Evolutionary conservation across 1,140 invertebrate genomes (phyloP), one percentile per base, ranked within the genome.

Genomic region (Neelides sp.): DNA sequence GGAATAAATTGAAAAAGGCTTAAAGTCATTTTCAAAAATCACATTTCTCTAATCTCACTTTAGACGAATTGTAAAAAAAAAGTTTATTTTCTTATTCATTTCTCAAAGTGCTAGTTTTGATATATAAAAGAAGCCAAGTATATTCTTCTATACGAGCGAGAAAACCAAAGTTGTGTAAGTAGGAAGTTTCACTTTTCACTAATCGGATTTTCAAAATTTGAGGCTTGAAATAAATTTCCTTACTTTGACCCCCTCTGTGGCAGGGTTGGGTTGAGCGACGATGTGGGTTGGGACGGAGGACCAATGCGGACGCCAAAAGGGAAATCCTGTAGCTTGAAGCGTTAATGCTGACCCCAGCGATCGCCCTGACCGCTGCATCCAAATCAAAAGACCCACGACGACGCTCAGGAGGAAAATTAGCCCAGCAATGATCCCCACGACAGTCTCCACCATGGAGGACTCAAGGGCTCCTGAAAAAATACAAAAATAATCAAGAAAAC

Each of bases 211-310:
- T n/a, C n/a, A n/a, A n/a, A n/a, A n/a, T n/a, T n/a, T n/a, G n/a
- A n/a, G n/a, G n/a, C n/a, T n/a, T n/a, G n/a, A n/a, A n/a, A n/a
- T n/a, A n/a, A n/a, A n/a, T n/a, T n/a, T n/a, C n/a, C 52, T 49
- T 39, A 57, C 55, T 46, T 60, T 60, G 40, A 60, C 58, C 20
- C 58, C 58, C 49, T 60, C 58, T 4, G 54, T 57, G 5, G 53
- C 39, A 19, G 44, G 36, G 27, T 57, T 57, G 24, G 48, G 32
- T 47, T 60, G 58, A 26, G 58, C 45, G n/a, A 60, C 58, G 40
- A 60, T 60, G 49, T 60, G 58, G 22, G 54, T 60, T 2, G 58
- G 58, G 10, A 60, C 54, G 7, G 58, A 57, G 43, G 30, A 52
- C 58, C 58, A 60, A 13, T 40, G 53, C 10, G 47, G 28, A 39